phyloP scores from a whole-genome alignment of 2,888 invertebrate species.

The Amphipoea oculea region DNA sequence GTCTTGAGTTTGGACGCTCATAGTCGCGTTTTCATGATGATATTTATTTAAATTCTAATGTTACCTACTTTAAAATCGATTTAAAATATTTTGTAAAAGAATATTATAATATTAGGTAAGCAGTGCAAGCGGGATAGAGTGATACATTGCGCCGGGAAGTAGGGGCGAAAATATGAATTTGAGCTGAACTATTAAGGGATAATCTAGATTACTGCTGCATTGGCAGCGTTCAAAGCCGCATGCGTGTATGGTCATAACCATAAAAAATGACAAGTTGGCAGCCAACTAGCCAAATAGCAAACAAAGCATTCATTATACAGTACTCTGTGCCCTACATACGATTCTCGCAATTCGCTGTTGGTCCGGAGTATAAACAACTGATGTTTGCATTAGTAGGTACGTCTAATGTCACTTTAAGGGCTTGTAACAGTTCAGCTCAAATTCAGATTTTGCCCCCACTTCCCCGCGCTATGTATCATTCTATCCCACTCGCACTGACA shows the following conservation, averaged over 20 bases:
- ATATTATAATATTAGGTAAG: too few species aligned
- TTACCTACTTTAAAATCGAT: too few species aligned
- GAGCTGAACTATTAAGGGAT: neutral
- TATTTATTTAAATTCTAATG: neutral
- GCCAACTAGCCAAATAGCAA: constrained; percentile 28
- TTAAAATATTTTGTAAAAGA: too few species aligned
- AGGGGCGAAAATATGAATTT: neutral
- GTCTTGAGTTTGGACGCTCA: neutral
- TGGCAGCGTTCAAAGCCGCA: constrained; percentile 38
- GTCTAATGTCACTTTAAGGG: neutral
- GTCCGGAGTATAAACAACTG: neutral
- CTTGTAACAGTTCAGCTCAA: too few species aligned
- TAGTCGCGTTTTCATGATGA: neutral
- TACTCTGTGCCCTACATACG: constrained; percentile 21
- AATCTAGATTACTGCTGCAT: constrained; percentile 37
- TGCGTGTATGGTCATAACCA: constrained; percentile 20
- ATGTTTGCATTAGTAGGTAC: neutral
- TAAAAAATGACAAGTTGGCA: constrained; percentile 52
- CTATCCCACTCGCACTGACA: too few species aligned
- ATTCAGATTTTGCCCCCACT: too few species aligned
- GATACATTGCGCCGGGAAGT: neutral
- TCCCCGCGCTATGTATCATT: too few species aligned
- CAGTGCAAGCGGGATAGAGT: neutral
- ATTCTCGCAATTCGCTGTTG: constrained; percentile 14
- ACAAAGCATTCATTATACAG: constrained; percentile 32